Evolutionary conservation across 2,113 vertebrate species (phyloP), one percentile per base, ranked within the genome.

Genomic region (Mugil cephalus): DNA sequence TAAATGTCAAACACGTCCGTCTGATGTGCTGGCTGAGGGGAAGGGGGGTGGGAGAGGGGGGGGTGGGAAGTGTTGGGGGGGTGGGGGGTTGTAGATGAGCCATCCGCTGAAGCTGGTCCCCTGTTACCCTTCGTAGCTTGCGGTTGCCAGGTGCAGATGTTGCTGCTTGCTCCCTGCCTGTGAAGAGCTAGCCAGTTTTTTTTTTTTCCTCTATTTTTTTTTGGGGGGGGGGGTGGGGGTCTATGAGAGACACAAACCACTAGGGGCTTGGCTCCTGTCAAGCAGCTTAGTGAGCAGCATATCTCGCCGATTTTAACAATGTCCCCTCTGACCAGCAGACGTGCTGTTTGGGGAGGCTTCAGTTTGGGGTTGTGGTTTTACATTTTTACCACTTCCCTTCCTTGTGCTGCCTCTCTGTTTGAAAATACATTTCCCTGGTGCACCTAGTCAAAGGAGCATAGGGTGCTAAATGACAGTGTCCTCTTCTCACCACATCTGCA

Each of bases 1-100:
- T 88, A 91, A 92, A 94, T 92, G 88, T 91, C 85, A 91, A 92
- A 93, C 65, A 60, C 81, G 80, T 89, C 87, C 80, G 79, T 85
- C 83, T 85, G 84, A 84, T 89, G 82, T 78, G 85, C 78, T 52
- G 61, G 82, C 82, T 56, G 79, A 77, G 61, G 59, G 72, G 77
- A 60, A 73, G 81, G 52, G 54, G 80, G 75, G 60, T 43, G 42
- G 73, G 21, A 61, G 67, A 61, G 63, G 50, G 35, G 72, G 60
- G 35, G 72, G 60, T 48, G 60, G 59, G 47, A 47, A 45, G 69
- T 47, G n/a, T n/a, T n/a, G n/a, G n/a, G 55, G 54, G 55, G 75
- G 74, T 83, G 50, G 80, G 40, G 70, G 75, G 67, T 17, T 83
- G 68, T 63, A 58, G 59, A 79, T 67, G 82, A 87, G 82, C 69